These are phyloP conservation scores for Drosophila incognita DNA, from an alignment of 2,888 invertebrate species.

Conservation along the genomic window DNA sequence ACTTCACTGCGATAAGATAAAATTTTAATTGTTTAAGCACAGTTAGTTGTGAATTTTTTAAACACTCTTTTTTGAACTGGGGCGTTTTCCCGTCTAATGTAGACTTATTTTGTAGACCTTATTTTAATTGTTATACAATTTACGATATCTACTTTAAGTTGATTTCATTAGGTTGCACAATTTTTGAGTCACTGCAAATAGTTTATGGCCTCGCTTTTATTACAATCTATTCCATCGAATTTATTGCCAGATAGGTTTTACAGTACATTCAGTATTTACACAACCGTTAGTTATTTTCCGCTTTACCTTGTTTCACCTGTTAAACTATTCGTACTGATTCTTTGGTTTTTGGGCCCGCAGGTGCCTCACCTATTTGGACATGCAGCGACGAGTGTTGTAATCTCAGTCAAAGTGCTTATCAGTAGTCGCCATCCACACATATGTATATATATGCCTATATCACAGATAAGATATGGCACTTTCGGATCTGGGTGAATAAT, in stretches of 20 bases:
- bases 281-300: constrained; percentile 20
- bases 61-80: constrained; percentile 13
- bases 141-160: not conserved
- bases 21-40: constrained; percentile 27
- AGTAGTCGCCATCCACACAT: constrained; percentile 25
- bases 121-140: not conserved
- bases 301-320: constrained; percentile 80
- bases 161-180: not conserved
- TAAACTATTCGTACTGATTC: constrained; percentile 73
- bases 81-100: constrained; percentile 11
- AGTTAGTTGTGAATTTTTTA: constrained; percentile 16
- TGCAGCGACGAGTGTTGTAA: constrained; percentile 44
- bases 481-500: constrained; percentile 60
- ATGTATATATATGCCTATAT: constrained; percentile 43
- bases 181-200: not conserved
- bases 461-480: constrained; percentile 56
- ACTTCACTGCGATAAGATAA: constrained; percentile 64
- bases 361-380: constrained; percentile 58
- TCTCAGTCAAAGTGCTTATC: constrained; percentile 56
- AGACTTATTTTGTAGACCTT: constrained; percentile 24
- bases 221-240: constrained; percentile 7
- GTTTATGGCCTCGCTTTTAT: not conserved
- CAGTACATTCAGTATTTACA: constrained; percentile 1
- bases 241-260: constrained; percentile 3
- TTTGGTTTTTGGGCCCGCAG: constrained; percentile 27